phyloP scores from a whole-genome alignment of 2,888 invertebrate species.

The Dichetophora obliterata region DNA sequence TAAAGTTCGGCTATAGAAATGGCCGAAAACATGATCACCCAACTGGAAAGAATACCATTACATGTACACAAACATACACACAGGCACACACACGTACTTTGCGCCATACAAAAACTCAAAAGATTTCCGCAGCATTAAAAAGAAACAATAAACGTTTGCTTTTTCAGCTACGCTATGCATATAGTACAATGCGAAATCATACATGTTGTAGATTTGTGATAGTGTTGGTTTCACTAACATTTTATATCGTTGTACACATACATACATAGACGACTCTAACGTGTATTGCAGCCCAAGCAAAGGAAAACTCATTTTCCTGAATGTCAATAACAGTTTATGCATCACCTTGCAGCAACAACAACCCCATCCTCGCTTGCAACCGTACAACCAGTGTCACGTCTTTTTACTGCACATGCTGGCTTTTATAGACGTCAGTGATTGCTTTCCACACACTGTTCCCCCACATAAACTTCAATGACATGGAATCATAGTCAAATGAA shows the following conservation, averaged over 20 bases:
- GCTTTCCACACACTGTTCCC: neutral
- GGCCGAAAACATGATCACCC: neutral
- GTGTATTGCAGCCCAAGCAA: neutral
- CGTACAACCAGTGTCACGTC: neutral
- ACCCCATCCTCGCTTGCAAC: neutral
- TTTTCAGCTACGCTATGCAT: no score
- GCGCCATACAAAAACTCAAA: neutral
- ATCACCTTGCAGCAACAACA: conserved; percentile 12
- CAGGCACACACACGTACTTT: no score
- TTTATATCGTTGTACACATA: conserved; percentile 10
- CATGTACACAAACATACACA: conserved; percentile 16
- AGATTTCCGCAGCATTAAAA: no score
- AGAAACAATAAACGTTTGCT: no score
- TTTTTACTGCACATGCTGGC: neutral
- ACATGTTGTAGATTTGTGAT: neutral
- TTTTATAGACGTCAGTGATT: neutral
- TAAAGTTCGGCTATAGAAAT: neutral
- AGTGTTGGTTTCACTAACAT: neutral
- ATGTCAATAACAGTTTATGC: neutral
- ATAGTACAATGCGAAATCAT: neutral
- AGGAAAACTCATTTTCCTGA: conserved; percentile 3
- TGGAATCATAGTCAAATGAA: no score
- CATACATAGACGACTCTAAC: no score
- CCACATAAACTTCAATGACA: no score
- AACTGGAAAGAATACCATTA: neutral